Percentiles rank a stretch among this genome's conserved stretches.
Evolutionary conservation across 53 echinoderm and acorn worm genomes (phyloP).

Genomic region (Holothuria scabra): DNA sequence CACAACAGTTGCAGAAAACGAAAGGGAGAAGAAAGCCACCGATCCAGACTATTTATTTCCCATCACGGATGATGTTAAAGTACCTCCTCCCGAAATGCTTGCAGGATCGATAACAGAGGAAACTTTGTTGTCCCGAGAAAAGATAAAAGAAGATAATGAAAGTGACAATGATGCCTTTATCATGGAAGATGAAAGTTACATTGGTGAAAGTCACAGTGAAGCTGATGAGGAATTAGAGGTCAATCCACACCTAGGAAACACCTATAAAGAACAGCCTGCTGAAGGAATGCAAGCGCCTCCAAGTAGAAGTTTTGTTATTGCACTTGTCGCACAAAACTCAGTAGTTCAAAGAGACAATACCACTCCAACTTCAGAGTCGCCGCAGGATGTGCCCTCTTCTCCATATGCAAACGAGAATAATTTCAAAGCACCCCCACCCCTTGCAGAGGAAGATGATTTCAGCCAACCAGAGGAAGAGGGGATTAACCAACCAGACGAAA

Average conservation of each 20-base stretch:
- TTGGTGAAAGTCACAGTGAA: not conserved
- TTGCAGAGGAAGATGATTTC: conserved; percentile 15
- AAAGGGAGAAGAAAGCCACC: not conserved
- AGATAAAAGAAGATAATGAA: not conserved
- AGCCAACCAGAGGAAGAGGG: not conserved
- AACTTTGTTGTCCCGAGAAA: not conserved
- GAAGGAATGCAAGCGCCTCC: not conserved
- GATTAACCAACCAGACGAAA: not conserved
- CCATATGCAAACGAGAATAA: no score
- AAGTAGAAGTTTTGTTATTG: conserved; percentile 32
- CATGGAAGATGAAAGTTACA: conserved; percentile 42
- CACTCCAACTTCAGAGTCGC: not conserved
- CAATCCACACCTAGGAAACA: not conserved
- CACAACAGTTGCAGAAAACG: not conserved
- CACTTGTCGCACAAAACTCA: conserved; percentile 23
- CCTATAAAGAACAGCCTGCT: not conserved
- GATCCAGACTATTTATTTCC: conserved; percentile 44
- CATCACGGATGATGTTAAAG: not conserved
- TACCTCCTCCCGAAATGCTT: not conserved
- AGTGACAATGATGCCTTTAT: conserved; percentile 20
- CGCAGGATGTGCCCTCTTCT: not conserved
- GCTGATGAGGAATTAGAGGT: conserved; percentile 14
- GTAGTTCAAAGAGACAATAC: not conserved
- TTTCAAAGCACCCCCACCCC: not conserved
- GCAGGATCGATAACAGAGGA: not conserved